Percentiles rank a stretch among this genome's conserved stretches.
These are phyloP conservation scores for Kradibia gibbosae DNA, from an alignment of 1,140 invertebrate species.

Conservation along the genomic window DNA sequence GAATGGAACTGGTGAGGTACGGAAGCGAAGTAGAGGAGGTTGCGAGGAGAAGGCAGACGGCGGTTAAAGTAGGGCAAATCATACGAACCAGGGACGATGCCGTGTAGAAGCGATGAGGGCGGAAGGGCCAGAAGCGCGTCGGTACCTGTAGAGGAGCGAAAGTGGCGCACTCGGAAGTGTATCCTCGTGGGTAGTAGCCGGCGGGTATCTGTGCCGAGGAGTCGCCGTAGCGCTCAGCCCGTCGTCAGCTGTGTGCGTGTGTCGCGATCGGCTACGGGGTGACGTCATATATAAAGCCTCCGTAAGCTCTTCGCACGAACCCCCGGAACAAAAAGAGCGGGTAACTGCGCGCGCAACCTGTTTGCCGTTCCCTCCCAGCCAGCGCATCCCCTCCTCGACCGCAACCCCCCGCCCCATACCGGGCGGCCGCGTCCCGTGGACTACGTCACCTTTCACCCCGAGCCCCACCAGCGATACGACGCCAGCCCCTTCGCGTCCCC, in stretches of 20 bases:
- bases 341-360: slow-evolving; percentile 65
- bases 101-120: neutral
- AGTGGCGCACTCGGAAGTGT: slow-evolving; percentile 28
- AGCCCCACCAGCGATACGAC: too few relatives aligned
- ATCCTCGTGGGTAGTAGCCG: neutral
- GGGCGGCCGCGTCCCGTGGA: too few relatives aligned
- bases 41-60: neutral
- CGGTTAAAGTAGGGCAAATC: neutral
- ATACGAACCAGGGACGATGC: neutral
- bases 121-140: slow-evolving; percentile 3
- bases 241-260: slow-evolving; percentile 61
- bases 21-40: neutral
- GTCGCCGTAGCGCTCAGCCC: neutral
- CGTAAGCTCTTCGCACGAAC: slow-evolving; percentile 13
- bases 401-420: too few relatives aligned
- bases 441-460: too few relatives aligned
- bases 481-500: too few relatives aligned
- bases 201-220: slow-evolving; percentile 12
- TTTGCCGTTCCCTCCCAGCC: too few relatives aligned
- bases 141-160: neutral
- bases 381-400: too few relatives aligned
- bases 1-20: too few relatives aligned
- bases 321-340: slow-evolving; percentile 57
- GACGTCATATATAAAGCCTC: slow-evolving; percentile 69
- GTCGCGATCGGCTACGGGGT: slow-evolving; percentile 64